Conservation (phyloP, 2,113 vertebrate genomes). For the Osmerus eperlanus region DNA sequence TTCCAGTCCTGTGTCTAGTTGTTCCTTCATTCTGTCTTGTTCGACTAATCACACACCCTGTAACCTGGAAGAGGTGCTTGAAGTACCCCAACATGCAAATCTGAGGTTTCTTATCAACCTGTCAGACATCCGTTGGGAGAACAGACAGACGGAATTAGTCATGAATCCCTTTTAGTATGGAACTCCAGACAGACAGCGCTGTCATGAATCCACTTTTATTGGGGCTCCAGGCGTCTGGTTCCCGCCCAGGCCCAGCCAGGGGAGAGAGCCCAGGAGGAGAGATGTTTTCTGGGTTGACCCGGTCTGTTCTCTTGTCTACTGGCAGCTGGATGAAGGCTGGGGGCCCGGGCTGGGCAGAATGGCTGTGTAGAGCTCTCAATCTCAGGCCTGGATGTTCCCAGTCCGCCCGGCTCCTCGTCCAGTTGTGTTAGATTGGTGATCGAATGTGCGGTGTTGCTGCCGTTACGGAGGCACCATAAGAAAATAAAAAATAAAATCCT, state of each 20-base stretch:
- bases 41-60: constrained; percentile 20
- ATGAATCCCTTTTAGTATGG: constrained; percentile 58
- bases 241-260: constrained; percentile 47
- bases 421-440: not conserved
- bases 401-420: not conserved
- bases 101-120: constrained; percentile 58
- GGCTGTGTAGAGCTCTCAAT: not conserved
- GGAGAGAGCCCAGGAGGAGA: constrained; percentile 20
- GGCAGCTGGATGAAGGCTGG: constrained; percentile 4
- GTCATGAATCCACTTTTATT: constrained; percentile 57
- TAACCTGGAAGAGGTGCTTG: constrained; percentile 32
- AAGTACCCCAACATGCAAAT: constrained; percentile 48
- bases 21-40: not conserved
- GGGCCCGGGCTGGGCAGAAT: not conserved
- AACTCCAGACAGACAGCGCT: constrained; percentile 52
- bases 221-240: constrained; percentile 39
- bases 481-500: not conserved
- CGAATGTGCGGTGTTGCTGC: not conserved
- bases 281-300: constrained; percentile 10
- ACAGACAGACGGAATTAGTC: constrained; percentile 68
- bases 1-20: too few relatives aligned
- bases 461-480: not conserved
- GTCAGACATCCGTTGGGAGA: constrained; percentile 49
- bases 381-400: not conserved
- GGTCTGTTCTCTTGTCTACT: not conserved